phyloP scores from a whole-genome alignment of 2,888 invertebrate species.

The Lasioglossum villosulum region DNA sequence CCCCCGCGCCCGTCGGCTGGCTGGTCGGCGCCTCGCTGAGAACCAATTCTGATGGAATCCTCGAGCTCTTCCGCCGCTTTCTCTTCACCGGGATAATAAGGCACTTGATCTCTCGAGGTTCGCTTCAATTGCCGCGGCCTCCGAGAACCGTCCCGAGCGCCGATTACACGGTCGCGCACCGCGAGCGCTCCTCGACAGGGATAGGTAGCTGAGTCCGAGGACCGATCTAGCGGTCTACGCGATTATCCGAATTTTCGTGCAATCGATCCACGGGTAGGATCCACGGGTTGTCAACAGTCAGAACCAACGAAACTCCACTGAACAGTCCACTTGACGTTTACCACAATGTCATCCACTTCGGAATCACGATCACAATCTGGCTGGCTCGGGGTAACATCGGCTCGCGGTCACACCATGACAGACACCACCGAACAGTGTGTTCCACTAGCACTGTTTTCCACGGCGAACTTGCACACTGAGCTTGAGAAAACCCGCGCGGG shows the following conservation, averaged over 20 bases:
- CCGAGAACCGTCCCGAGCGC: background rate
- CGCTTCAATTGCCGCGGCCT: background rate
- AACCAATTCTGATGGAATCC: conserved; percentile 57
- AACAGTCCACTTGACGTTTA: conserved; percentile 14
- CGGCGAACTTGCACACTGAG: background rate
- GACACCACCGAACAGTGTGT: conserved; percentile 27
- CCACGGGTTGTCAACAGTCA: conserved; percentile 35
- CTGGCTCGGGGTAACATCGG: background rate
- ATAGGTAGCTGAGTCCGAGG: background rate
- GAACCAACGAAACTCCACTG: conserved; percentile 17
- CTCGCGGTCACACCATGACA: conserved; percentile 35
- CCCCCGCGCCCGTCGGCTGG: conserved; percentile 58
- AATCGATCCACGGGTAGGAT: background rate
- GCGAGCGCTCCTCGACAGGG: background rate
- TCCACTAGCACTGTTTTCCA: conserved; percentile 26
- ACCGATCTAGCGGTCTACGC: background rate
- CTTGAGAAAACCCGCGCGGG: background rate
- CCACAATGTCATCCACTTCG: conserved; percentile 6
- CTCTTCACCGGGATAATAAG: background rate
- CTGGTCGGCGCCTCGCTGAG: conserved; percentile 60
- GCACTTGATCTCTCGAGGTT: background rate
- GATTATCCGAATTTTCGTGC: background rate
- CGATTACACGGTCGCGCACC: background rate
- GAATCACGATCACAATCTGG: conserved; percentile 31
- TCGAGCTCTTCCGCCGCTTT: background rate